A percentile compares a stretch with the other conserved stretches of the same genome.
Conservation (phyloP, 2,888 invertebrate genomes). For the Diarsia rubi region DNA sequence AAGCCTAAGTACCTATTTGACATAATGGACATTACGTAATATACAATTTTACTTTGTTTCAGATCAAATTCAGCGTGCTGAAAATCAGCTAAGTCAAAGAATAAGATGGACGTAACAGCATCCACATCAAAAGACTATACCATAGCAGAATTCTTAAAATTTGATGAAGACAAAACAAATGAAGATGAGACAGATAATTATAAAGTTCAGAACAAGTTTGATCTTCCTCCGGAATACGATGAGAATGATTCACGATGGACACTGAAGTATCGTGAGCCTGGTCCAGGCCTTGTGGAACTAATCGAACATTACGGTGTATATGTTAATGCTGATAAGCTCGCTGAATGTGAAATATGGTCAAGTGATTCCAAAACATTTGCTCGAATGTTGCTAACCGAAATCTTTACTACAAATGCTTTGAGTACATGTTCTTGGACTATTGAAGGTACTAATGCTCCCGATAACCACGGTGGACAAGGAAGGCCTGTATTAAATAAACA, state of each 20-base stretch:
- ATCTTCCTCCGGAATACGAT: slow-evolving; percentile 12
- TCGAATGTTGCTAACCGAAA: slow-evolving; percentile 9
- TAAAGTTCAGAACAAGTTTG: background rate
- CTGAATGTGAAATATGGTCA: background rate
- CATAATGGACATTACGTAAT: too few species aligned
- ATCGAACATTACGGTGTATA: background rate
- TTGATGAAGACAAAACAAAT: background rate
- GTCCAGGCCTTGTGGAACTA: slow-evolving; percentile 13
- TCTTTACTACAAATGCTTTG: slow-evolving; percentile 21
- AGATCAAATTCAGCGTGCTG: background rate
- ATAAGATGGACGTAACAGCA: background rate
- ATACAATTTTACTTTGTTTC: background rate
- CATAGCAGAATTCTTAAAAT: background rate
- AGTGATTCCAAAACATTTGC: background rate
- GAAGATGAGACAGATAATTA: background rate
- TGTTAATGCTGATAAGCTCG: slow-evolving; percentile 5
- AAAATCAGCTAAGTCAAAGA: background rate
- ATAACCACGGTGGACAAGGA: background rate
- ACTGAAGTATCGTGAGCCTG: background rate
- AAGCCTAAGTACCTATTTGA: too few species aligned
- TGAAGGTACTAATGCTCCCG: background rate
- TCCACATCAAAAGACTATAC: background rate
- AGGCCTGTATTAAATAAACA: slow-evolving; percentile 14
- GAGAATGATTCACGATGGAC: slow-evolving; percentile 26
- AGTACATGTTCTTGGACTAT: slow-evolving; percentile 12